Base-by-base conservation (phyloP, 2,888 invertebrate species). In the Parthenolecanium corni region DNA sequence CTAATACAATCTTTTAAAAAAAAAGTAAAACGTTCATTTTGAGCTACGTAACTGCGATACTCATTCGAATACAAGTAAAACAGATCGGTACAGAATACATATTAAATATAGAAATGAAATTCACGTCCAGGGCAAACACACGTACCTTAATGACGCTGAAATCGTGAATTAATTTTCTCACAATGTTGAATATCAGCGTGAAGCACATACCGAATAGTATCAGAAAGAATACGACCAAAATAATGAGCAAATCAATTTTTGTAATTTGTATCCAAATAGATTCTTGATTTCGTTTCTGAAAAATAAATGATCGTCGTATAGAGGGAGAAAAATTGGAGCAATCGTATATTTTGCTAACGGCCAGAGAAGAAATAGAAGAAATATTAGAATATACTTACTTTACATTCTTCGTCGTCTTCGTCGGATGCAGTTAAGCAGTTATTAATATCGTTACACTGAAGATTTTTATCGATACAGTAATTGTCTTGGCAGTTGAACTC, bases 401-500 rank as follows among this genome's bases (percentile, higher is more conserved):
- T 9, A 20, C 63, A 63, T 21, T 47, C 54, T 54, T 63, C 63
- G 66, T 71, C 75, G 65, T 82, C 82, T 71, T 91, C 91, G 71
- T 92, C 92, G 74, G 84, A 84, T 62, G 85, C 81, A 68, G 88
- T 83, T 67, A 88, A 81, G 74, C 94, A 95, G 74, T 94, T 89
- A 58, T 80, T 80, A 42, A 79, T 76, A 0, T 75, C 72, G 72
- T 94, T 87, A 73, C 95, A 95, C 64, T 73, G 75, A 38, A 94
- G 76, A 0, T 73, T 70, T 0, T 67, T 68, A 36, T 82, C 80
- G 66, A 95, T 93, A 75, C 95, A 95, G 0, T 87, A 88, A 61
- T 83, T 82, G 73, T 92, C 92, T 69, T 89, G 87, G 71, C 92
- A 92, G 73, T 90, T 86, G 70, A 85, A 89, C 69, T 91, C 89